Evolutionary conservation across 2,888 invertebrate genomes (phyloP).

Genomic region (Phyllotreta cruciferae): DNA sequence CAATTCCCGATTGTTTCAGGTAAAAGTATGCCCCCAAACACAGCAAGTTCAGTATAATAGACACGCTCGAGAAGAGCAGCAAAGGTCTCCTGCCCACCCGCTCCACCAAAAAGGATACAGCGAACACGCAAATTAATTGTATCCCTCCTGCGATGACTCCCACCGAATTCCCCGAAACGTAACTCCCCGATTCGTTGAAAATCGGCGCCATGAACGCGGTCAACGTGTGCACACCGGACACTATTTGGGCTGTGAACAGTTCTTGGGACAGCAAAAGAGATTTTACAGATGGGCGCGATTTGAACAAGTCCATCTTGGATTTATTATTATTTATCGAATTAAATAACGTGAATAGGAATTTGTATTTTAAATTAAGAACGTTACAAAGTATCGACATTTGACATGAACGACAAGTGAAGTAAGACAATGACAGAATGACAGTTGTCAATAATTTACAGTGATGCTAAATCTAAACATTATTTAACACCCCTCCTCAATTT

Average conservation of each 20-base stretch:
- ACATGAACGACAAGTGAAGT: no score
- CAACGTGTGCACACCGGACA: slow-evolving; percentile 78
- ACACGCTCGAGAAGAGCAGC: slow-evolving; percentile 70
- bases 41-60: slow-evolving; percentile 69
- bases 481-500: no score
- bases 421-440: no score
- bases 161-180: slow-evolving; percentile 67
- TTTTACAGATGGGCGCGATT: slow-evolving; percentile 21
- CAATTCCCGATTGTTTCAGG: slow-evolving; percentile 57
- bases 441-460: no score
- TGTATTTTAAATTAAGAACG: no score
- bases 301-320: slow-evolving; percentile 29
- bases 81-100: slow-evolving; percentile 74
- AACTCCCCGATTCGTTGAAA: slow-evolving; percentile 72
- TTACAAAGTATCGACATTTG: no score
- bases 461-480: no score
- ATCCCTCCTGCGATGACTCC: slow-evolving; percentile 79
- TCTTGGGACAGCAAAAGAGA: slow-evolving; percentile 62
- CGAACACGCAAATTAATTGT: slow-evolving; percentile 72
- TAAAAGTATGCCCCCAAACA: slow-evolving; percentile 67
- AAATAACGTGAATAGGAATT: no score
- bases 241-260: slow-evolving; percentile 70
- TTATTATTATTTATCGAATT: no score
- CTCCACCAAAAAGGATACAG: slow-evolving; percentile 77
- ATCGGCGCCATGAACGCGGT: slow-evolving; percentile 77